Evolutionary conservation across 2,888 invertebrate species (phyloP).

Genomic region (Muschampia plurimacula): DNA sequence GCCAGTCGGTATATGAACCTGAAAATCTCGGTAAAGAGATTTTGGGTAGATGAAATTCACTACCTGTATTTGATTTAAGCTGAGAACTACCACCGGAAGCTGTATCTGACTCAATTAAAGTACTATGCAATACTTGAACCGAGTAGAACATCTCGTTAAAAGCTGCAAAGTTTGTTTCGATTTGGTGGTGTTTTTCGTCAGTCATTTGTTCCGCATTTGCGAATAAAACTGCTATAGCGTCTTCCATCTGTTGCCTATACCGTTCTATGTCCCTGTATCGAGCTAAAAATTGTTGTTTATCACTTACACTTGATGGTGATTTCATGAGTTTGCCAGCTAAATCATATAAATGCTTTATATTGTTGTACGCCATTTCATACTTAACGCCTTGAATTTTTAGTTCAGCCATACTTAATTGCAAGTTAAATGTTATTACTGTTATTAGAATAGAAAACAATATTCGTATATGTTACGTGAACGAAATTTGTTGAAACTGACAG

Average conservation of each 20-base stretch:
- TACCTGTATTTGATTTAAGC: neutral
- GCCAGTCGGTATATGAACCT: constrained; percentile 23
- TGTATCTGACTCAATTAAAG: neutral
- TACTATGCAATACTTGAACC: constrained; percentile 7
- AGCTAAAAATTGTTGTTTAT: constrained; percentile 5
- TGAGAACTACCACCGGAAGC: neutral
- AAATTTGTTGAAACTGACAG: neutral
- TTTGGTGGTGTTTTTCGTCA: neutral
- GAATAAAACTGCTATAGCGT: constrained; percentile 15
- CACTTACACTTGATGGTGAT: neutral
- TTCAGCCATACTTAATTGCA: neutral
- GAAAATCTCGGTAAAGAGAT: constrained; percentile 19
- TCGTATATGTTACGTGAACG: too few species aligned
- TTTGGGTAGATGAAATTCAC: constrained; percentile 17
- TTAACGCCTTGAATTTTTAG: constrained; percentile 3
- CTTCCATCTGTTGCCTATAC: constrained; percentile 19
- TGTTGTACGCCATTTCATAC: constrained; percentile 7
- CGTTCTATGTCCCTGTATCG: constrained; percentile 10
- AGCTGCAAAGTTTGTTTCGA: neutral
- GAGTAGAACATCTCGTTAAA: constrained; percentile 21
- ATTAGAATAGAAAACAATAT: too few species aligned
- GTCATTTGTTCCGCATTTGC: constrained; percentile 5
- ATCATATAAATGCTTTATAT: neutral
- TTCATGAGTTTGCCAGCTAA: neutral
- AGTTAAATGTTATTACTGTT: too few species aligned